A percentile compares a stretch with the other conserved stretches of the same genome.
phyloP scores from a whole-genome alignment of 2,888 invertebrate species.

The Kuschelorhynchus macadamiae region DNA sequence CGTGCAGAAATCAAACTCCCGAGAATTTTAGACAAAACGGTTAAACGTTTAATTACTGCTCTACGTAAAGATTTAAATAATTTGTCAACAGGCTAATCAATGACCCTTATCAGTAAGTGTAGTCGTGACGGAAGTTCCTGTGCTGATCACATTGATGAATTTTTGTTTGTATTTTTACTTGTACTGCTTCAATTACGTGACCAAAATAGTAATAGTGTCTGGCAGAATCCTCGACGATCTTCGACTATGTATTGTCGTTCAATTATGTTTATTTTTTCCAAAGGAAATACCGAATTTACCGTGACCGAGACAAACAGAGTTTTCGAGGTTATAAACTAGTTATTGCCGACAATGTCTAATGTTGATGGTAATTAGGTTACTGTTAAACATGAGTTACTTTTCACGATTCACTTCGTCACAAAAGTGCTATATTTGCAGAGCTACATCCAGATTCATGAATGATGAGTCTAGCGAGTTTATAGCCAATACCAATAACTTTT shows the following conservation, averaged over 20 bases:
- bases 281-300: background rate
- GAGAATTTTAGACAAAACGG: no score
- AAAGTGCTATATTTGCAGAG: no score
- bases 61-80: conserved; percentile 13
- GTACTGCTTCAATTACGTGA: conserved; percentile 7
- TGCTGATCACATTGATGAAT: background rate
- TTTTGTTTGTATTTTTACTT: conserved; percentile 12
- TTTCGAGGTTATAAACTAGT: background rate
- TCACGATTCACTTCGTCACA: no score
- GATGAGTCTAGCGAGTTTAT: no score
- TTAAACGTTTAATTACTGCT: conserved; percentile 13
- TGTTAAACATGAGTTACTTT: background rate
- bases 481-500: no score
- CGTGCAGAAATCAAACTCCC: no score
- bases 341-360: background rate
- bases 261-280: background rate
- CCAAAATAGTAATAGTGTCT: background rate
- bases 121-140: no score
- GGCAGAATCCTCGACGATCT: conserved; percentile 2
- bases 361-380: background rate
- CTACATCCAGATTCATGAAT: no score
- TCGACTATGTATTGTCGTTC: no score
- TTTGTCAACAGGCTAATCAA: background rate
- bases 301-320: background rate
- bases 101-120: background rate